These are phyloP conservation scores for Agraylea sexmaculata DNA, from an alignment of 1,140 invertebrate species.

Conservation along the genomic window DNA sequence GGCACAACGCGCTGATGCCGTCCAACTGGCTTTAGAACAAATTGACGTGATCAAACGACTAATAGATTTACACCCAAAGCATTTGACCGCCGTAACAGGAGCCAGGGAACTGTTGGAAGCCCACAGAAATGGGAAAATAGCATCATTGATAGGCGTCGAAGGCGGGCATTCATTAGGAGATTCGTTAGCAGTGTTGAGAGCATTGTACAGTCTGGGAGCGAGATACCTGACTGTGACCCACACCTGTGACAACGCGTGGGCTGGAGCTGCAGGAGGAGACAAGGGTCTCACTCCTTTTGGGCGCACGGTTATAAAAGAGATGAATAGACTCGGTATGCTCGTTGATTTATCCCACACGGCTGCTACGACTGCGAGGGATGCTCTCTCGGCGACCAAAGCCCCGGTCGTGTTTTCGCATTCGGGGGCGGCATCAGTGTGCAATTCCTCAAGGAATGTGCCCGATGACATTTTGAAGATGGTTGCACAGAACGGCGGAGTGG, in stretches of 20 bases:
- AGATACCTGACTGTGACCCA: constrained; percentile 71
- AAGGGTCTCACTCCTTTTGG: constrained; percentile 54
- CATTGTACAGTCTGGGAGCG: constrained; percentile 74
- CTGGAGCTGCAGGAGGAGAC: constrained; percentile 37
- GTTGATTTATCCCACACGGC: constrained; percentile 86
- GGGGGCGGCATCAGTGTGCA: constrained; percentile 72
- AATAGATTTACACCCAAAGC: constrained; percentile 59
- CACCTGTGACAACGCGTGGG: constrained; percentile 70
- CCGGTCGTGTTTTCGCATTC: constrained; percentile 92
- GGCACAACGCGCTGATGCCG: constrained; percentile 70
- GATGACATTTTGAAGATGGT: constrained; percentile 73
- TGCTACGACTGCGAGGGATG: constrained; percentile 72
- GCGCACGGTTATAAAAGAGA: constrained; percentile 68
- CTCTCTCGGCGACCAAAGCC: constrained; percentile 67
- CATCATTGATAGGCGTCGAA: constrained; percentile 75
- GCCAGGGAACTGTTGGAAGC: constrained; percentile 62
- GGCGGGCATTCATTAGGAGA: constrained; percentile 78
- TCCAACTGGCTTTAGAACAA: constrained; percentile 76
- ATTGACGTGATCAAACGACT: constrained; percentile 81
- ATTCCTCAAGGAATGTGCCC: constrained; percentile 78
- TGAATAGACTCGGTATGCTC: constrained; percentile 88
- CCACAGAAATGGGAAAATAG: constrained; percentile 63
- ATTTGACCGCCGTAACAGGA: constrained; percentile 57
- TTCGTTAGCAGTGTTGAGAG: constrained; percentile 67
- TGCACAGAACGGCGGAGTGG: constrained; percentile 72